Percentiles rank a stretch among this genome's conserved stretches.
These are phyloP conservation scores for Papilio polyxenes DNA, from an alignment of 1,140 invertebrate genomes.

Conservation along the genomic window DNA sequence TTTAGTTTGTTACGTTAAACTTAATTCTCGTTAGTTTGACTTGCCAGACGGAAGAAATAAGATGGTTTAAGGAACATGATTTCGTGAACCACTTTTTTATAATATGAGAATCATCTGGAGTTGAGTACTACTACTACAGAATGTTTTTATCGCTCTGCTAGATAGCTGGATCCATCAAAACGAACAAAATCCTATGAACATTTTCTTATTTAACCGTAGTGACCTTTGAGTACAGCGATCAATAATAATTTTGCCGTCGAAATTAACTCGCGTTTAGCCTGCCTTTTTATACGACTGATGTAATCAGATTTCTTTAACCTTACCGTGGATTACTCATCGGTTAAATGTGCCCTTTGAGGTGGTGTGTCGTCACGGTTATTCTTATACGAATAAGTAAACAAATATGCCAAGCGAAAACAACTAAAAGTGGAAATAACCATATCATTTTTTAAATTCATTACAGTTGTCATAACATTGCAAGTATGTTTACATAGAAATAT, in stretches of 20 bases:
- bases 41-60: neutral
- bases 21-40: neutral
- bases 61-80: neutral
- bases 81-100: neutral
- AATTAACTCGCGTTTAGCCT: slow-evolving; percentile 26
- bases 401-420: neutral
- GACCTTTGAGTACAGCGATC: slow-evolving; percentile 33
- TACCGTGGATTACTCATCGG: slow-evolving; percentile 31
- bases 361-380: slow-evolving; percentile 11
- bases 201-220: slow-evolving; percentile 24
- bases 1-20: neutral
- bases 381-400: slow-evolving; percentile 14
- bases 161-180: neutral
- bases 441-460: neutral
- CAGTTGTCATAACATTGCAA: slow-evolving; percentile 4
- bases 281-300: slow-evolving; percentile 35
- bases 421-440: neutral
- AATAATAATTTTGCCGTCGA: slow-evolving; percentile 3
- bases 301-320: slow-evolving; percentile 37
- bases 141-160: neutral
- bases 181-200: neutral
- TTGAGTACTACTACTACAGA: neutral
- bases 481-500: no score
- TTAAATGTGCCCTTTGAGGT: slow-evolving; percentile 34
- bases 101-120: neutral